Evolutionary conservation across 2,797 vertebrate species (phyloP).

Genomic region (Tragelaphus oryx): DNA sequence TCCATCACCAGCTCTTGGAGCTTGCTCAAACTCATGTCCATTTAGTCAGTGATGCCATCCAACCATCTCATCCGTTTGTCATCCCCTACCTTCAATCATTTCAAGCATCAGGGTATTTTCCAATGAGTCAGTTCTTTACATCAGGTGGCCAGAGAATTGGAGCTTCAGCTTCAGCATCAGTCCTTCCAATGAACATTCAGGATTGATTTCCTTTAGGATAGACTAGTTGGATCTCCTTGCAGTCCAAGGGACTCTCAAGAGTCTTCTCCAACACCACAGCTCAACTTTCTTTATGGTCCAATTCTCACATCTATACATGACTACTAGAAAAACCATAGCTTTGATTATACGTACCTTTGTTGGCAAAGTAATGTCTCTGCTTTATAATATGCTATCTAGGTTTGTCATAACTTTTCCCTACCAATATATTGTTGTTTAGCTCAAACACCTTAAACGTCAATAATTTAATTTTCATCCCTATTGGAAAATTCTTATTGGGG

Average conservation of each 20-base stretch:
- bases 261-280: not conserved
- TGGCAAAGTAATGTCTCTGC: not conserved
- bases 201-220: not conserved
- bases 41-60: fast-evolving
- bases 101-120: not conserved
- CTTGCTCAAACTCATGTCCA: not conserved
- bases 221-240: not conserved
- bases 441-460: not conserved
- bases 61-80: not conserved
- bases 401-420: not conserved
- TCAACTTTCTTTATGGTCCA: not conserved
- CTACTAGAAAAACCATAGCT: not conserved
- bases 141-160: not conserved
- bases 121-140: fast-evolving
- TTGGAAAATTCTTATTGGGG: not conserved
- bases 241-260: not conserved
- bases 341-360: not conserved
- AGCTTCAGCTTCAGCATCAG: not conserved
- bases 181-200: not conserved
- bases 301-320: not conserved
- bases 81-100: not conserved
- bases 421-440: not conserved
- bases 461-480: not conserved
- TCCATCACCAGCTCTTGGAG: not conserved
- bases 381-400: not conserved